Evolutionary conservation across 2,888 invertebrate genomes (phyloP), one percentile per base, ranked within the genome.

Genomic region (Argynnis bischoffii): DNA sequence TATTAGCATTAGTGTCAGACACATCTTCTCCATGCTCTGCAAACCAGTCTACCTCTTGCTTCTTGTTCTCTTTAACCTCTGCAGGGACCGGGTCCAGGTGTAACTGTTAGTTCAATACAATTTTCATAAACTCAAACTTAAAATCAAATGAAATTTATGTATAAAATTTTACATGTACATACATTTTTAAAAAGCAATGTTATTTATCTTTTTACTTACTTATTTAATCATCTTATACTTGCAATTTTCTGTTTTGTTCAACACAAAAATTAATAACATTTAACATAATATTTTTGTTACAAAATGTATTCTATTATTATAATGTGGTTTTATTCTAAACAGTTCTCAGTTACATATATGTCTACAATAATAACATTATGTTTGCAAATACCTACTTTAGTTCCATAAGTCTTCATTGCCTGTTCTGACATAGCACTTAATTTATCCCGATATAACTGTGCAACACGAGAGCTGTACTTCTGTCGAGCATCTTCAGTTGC

Each of bases 381-480:
- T 8, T 41, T 41, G 8, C 35, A 41, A 35, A 14, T 90, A 99
- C 98, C 95, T 90, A 99, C 98, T 95, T 98, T 96, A 55, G 95
- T 97, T 66, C 98, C 98, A 87, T 98, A 96, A 48, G 95, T 94
- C 88, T 96, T 96, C 95, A 98, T 96, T 15, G 99, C 98, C 81
- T 97, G 96, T 74, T 95, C 94, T n/a, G 99, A 97, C 77, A 95
- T 88, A 65, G 95, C 93, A 73, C 95, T 92, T 71, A 99, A 92
- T 87, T 99, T 99, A 79, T 99, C 98, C 78, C 96, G 94, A 88
- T 99, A 99, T 79, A 98, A 91, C 81, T 97, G 96, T 1, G 99
- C 99, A 60, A 98, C 98, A 69, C 99, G 94, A 2, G 99, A 99
- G 84, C 96, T 98, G 89, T 99, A 99, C 87, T 99, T 99, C 86